Conservation (phyloP, 2,797 vertebrate species). For the Lepilemur ruficaudatus region DNA sequence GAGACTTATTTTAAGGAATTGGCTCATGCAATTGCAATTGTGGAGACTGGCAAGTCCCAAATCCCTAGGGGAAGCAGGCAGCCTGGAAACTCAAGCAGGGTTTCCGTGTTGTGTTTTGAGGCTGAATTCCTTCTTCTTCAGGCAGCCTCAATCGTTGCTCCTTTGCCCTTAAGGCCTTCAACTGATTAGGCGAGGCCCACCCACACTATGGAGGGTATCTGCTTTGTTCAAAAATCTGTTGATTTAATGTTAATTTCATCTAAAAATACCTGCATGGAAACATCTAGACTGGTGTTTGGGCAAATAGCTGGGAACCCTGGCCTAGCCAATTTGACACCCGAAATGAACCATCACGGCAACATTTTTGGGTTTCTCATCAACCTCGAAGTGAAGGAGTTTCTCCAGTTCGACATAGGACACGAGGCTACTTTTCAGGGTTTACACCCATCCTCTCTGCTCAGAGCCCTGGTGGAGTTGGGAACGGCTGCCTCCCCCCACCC, state of each 20-base stretch:
- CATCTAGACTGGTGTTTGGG: neutral
- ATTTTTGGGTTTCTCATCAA: neutral
- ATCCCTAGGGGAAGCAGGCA: neutral
- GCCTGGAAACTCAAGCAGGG: neutral
- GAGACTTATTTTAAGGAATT: constrained; percentile 36
- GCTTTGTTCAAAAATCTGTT: neutral
- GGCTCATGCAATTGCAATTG: neutral
- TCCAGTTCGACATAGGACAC: accelerated
- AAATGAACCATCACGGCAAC: neutral
- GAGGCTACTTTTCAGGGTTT: neutral
- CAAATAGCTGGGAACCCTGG: too few relatives aligned
- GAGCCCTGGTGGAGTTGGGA: neutral
- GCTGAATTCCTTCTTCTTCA: neutral
- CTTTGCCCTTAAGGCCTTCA: neutral
- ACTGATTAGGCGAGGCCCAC: neutral
- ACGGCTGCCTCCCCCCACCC: neutral
- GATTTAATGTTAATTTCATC: neutral
- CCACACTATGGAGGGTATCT: neutral
- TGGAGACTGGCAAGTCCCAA: neutral
- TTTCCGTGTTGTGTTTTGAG: neutral
- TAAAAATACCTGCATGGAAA: neutral
- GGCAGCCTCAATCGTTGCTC: neutral
- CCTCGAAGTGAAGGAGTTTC: neutral
- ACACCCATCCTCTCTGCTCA: neutral
- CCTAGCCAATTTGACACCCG: neutral